phyloP scores from a whole-genome alignment of 2,113 vertebrate species.

The Cygnus buccinator region DNA sequence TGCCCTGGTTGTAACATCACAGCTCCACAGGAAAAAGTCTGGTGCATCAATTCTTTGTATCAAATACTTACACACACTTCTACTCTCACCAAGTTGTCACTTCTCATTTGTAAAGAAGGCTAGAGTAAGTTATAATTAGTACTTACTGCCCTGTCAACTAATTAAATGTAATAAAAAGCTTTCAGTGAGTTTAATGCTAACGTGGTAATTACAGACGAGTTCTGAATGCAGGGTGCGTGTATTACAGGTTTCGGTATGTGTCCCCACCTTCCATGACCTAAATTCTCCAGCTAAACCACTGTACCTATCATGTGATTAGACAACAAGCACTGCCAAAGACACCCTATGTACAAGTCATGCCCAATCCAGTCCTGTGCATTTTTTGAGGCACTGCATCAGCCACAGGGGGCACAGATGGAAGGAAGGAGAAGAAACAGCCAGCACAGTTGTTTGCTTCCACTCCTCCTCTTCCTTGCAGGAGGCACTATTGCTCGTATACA shows the following conservation, averaged over 20 bases:
- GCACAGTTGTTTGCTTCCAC: neutral
- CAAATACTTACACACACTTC: neutral
- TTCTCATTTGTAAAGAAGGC: slow-evolving; percentile 67
- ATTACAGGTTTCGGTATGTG: slow-evolving; percentile 8
- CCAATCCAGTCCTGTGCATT: neutral
- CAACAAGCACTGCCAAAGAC: neutral
- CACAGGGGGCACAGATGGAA: neutral
- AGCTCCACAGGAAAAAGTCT: slow-evolving; percentile 17
- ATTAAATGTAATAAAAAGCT: slow-evolving; percentile 71
- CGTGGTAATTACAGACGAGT: slow-evolving; percentile 65
- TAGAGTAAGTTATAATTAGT: slow-evolving; percentile 68
- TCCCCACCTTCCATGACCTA: neutral
- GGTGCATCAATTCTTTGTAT: neutral
- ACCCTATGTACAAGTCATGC: neutral
- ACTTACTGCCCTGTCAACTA: slow-evolving; percentile 69
- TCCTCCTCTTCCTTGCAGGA: neutral
- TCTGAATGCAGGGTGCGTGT: slow-evolving; percentile 51
- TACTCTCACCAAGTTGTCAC: slow-evolving; percentile 55
- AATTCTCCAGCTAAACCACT: slow-evolving; percentile 23
- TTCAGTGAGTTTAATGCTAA: slow-evolving; percentile 68
- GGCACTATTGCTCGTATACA: neutral
- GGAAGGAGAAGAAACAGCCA: neutral
- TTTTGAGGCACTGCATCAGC: neutral
- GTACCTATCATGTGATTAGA: neutral
- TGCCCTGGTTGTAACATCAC: slow-evolving; percentile 42